Percentiles rank a stretch among this genome's conserved stretches.
phyloP scores from a whole-genome alignment of 2,113 vertebrate genomes.

The Fulica atra region DNA sequence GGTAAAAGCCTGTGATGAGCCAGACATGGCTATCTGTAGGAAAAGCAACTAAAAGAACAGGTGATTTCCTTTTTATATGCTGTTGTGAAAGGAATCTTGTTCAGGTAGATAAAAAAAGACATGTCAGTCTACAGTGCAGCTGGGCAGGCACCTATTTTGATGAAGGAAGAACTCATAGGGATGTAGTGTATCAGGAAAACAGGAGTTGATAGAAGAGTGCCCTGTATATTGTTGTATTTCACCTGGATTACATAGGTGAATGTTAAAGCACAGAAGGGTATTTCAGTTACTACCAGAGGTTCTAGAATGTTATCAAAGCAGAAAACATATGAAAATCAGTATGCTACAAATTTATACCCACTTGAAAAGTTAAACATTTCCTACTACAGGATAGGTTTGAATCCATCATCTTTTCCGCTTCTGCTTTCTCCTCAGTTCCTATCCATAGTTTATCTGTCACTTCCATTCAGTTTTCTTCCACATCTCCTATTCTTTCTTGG shows the following conservation, averaged over 20 bases:
- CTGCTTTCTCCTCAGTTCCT: not conserved
- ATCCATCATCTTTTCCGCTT: not conserved
- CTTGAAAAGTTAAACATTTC: not conserved
- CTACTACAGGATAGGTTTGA: not conserved
- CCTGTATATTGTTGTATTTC: not conserved
- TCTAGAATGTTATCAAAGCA: not conserved
- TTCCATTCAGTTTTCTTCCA: not conserved
- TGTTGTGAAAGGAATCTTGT: not conserved
- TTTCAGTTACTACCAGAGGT: not conserved
- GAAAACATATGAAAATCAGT: not conserved
- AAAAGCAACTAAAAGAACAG: not conserved
- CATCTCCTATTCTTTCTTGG: not conserved
- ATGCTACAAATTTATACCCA: not conserved
- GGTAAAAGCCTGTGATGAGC: not conserved
- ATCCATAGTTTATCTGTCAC: not conserved
- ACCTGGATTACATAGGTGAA: not conserved
- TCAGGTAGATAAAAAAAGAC: not conserved
- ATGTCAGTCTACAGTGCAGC: not conserved
- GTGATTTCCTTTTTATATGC: not conserved
- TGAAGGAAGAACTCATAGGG: not conserved
- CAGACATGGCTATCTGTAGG: not conserved
- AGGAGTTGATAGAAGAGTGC: not conserved
- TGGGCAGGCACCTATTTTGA: not conserved
- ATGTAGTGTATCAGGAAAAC: rapidly evolving
- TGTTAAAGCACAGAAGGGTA: not conserved